Conservation (phyloP, 2,113 vertebrate species). For the Catharus bicknelli region DNA sequence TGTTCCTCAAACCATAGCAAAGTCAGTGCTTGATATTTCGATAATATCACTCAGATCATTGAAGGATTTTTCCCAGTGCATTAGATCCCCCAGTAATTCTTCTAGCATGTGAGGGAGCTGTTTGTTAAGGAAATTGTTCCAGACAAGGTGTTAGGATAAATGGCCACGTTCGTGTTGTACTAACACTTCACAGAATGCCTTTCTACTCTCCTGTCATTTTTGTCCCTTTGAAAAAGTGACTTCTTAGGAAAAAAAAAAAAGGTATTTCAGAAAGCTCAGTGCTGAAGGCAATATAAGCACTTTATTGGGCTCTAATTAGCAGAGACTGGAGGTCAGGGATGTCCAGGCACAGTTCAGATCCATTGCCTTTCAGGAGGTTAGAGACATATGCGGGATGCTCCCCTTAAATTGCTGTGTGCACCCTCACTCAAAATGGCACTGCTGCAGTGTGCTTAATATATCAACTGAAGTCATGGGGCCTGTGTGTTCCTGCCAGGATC, state of each 20-base stretch:
- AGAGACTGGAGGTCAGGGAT: not conserved
- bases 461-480: not conserved
- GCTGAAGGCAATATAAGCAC: not conserved
- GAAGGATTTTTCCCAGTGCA: not conserved
- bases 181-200: not conserved
- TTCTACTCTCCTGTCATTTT: not conserved
- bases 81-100: not conserved
- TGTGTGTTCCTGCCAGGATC: not conserved
- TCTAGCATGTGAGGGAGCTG: not conserved
- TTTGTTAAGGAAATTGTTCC: not conserved
- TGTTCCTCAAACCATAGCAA: not conserved
- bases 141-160: not conserved
- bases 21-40: not conserved
- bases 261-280: not conserved
- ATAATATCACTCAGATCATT: not conserved
- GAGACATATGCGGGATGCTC: not conserved
- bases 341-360: not conserved
- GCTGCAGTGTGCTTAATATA: not conserved
- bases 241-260: not conserved
- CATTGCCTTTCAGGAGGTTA: not conserved
- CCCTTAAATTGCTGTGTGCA: not conserved
- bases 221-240: not conserved
- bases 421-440: not conserved
- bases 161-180: rapidly evolving
- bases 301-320: not conserved